Conservation (phyloP, 1,140 invertebrate species). For the Nephotettix cincticeps region DNA sequence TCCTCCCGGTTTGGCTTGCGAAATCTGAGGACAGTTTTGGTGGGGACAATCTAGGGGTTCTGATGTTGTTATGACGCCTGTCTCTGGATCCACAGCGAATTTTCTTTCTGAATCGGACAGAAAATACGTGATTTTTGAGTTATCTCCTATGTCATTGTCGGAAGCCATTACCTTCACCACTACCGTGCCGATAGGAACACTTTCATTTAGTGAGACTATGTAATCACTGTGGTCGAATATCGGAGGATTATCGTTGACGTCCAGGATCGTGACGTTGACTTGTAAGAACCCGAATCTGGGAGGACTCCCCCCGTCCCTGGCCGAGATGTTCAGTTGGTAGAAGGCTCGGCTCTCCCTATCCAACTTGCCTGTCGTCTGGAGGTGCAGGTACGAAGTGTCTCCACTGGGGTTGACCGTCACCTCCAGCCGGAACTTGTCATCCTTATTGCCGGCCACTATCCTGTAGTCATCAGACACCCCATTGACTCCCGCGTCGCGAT, state of each 20-base stretch:
- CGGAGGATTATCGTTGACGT: constrained; percentile 94
- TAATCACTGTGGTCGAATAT: constrained; percentile 93
- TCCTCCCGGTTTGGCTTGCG: constrained; percentile 48
- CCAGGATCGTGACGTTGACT: constrained; percentile 88
- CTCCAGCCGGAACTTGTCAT: constrained; percentile 82
- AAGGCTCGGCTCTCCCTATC: constrained; percentile 82
- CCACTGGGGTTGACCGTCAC: constrained; percentile 86
- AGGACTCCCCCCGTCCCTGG: constrained; percentile 79
- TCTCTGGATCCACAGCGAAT: constrained; percentile 86
- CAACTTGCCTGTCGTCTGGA: constrained; percentile 86
- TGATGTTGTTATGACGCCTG: constrained; percentile 78
- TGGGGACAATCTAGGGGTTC: constrained; percentile 77
- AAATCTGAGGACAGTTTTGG: constrained; percentile 53
- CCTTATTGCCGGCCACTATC: constrained; percentile 84
- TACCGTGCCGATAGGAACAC: constrained; percentile 78
- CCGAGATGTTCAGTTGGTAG: constrained; percentile 88
- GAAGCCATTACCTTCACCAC: constrained; percentile 89
- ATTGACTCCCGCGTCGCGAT: constrained; percentile 82
- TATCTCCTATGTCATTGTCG: constrained; percentile 89
- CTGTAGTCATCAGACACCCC: constrained; percentile 83
- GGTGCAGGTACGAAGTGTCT: constrained; percentile 83
- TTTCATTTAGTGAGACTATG: constrained; percentile 88
- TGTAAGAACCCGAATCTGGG: constrained; percentile 78
- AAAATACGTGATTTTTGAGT: constrained; percentile 89
- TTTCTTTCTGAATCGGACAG: constrained; percentile 80